These are phyloP conservation scores for Pterostichus niger DNA, from an alignment of 2,888 invertebrate species.

Conservation along the genomic window DNA sequence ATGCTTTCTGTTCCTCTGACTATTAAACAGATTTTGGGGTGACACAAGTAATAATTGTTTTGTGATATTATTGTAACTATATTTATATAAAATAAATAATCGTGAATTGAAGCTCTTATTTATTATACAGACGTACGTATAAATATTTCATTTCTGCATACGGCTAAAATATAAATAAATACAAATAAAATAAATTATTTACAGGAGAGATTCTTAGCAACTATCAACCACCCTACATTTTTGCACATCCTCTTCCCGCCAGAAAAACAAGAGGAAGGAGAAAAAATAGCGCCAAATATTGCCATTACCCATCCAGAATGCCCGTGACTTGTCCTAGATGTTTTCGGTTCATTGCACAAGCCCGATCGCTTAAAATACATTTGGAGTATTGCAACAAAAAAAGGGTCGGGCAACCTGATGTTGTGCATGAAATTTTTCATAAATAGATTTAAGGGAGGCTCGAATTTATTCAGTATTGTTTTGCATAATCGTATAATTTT, in stretches of 20 bases:
- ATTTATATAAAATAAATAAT: constrained; percentile 32
- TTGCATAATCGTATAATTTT: too few relatives aligned
- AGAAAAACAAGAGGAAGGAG: constrained; percentile 21
- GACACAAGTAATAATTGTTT: constrained; percentile 7
- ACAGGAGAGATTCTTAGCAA: constrained; percentile 2
- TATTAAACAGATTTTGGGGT: constrained; percentile 28
- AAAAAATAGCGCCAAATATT: constrained; percentile 44
- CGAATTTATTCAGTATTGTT: too few relatives aligned
- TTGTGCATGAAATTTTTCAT: constrained; percentile 12
- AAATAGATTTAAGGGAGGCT: background rate
- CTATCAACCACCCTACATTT: constrained; percentile 37
- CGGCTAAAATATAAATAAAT: constrained; percentile 10
- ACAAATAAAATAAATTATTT: constrained; percentile 49
- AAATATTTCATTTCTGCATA: constrained; percentile 54
- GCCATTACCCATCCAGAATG: constrained; percentile 56
- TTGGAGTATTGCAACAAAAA: constrained; percentile 51
- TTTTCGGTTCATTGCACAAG: constrained; percentile 51
- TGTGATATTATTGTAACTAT: constrained; percentile 26
- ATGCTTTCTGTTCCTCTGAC: constrained; percentile 1
- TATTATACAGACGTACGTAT: constrained; percentile 24
- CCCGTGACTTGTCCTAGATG: constrained; percentile 57
- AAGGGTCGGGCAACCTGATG: background rate
- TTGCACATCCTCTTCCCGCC: constrained; percentile 19
- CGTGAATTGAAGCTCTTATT: background rate
- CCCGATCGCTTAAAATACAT: constrained; percentile 60